Evolutionary conservation across 2,888 invertebrate species (phyloP).

Genomic region (Volucella bombylans): DNA sequence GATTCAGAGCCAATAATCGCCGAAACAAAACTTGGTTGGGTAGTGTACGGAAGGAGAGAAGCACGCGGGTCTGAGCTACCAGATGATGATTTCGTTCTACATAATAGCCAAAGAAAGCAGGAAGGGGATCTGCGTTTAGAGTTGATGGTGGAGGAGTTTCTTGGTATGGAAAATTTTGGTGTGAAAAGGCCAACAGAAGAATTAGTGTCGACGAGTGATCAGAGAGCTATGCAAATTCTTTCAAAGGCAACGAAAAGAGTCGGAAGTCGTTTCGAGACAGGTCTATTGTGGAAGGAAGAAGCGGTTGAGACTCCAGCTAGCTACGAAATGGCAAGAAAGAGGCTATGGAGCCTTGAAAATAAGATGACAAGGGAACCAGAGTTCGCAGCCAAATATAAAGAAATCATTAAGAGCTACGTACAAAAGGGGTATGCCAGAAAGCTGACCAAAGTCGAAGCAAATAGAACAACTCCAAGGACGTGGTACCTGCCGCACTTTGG

Average conservation of each 20-base stretch:
- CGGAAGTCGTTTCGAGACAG: no score
- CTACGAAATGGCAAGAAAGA: conserved; percentile 33
- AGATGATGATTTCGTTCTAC: background rate
- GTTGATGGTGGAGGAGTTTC: background rate
- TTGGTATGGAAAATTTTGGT: no score
- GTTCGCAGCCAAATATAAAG: background rate
- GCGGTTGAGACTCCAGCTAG: conserved; percentile 16
- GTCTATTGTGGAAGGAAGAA: background rate
- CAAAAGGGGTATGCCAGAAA: background rate
- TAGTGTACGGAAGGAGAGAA: no score
- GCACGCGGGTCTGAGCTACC: no score
- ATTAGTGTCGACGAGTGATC: no score
- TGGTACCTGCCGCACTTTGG: conserved; percentile 43
- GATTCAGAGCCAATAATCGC: no score
- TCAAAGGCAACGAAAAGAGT: no score
- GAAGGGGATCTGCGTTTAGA: background rate
- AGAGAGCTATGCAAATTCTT: no score
- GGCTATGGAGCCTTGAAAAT: conserved; percentile 36
- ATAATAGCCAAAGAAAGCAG: background rate
- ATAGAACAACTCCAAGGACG: conserved; percentile 25
- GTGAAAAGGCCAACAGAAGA: background rate
- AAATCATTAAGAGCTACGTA: conserved; percentile 6
- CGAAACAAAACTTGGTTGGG: no score
- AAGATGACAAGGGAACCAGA: conserved; percentile 3
- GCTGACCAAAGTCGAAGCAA: conserved; percentile 30